phyloP scores from a whole-genome alignment of 2,888 invertebrate genomes.

The Galerucella nymphaeae region DNA sequence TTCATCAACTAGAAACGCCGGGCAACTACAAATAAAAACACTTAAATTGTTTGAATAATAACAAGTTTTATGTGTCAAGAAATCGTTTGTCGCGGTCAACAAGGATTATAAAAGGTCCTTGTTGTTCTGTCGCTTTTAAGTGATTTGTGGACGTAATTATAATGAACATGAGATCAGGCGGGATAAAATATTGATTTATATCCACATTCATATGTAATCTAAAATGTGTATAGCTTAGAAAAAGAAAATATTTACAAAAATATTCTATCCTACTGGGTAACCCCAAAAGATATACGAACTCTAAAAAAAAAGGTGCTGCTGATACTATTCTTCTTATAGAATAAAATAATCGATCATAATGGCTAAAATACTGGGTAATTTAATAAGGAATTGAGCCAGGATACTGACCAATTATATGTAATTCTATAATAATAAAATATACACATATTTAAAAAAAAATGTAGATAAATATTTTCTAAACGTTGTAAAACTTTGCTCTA shows the following conservation, averaged over 20 bases:
- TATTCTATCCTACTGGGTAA: too few species aligned
- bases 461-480: slow-evolving; percentile 8
- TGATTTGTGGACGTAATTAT: slow-evolving; percentile 38
- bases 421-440: background rate
- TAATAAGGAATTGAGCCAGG: too few species aligned
- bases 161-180: slow-evolving; percentile 34
- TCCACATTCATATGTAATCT: slow-evolving; percentile 25
- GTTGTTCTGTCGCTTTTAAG: slow-evolving; percentile 42
- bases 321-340: too few species aligned
- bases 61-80: slow-evolving; percentile 41
- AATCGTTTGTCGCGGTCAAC: slow-evolving; percentile 43
- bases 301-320: too few species aligned
- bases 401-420: background rate
- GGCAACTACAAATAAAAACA: slow-evolving; percentile 51
- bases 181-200: slow-evolving; percentile 33
- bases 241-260: slow-evolving; percentile 1
- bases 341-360: too few species aligned
- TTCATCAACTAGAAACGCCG: slow-evolving; percentile 45
- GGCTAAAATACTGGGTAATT: too few species aligned
- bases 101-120: slow-evolving; percentile 45
- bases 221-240: slow-evolving; percentile 21
- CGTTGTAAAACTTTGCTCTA: slow-evolving; percentile 15
- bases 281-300: too few species aligned
- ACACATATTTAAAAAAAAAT: background rate
- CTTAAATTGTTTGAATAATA: slow-evolving; percentile 50